Conservation (phyloP, 2,888 invertebrate genomes). For the Laothoe populi region DNA sequence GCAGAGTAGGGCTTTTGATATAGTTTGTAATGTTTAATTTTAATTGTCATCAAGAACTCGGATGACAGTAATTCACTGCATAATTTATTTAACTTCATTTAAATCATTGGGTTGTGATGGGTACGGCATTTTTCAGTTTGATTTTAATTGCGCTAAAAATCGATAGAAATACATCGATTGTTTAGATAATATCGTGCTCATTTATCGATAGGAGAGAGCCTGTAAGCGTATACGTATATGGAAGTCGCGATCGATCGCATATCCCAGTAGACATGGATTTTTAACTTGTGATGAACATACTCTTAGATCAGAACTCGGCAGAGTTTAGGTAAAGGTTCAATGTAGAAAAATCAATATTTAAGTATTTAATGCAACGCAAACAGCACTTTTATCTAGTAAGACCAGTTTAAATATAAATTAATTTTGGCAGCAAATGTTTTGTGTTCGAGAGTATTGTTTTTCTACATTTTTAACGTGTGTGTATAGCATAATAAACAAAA, state of each 20-base stretch:
- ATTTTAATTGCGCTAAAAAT: no score
- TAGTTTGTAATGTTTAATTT: no score
- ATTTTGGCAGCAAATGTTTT: neutral
- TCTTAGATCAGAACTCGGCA: neutral
- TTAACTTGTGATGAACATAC: slow-evolving; percentile 3
- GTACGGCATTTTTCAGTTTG: no score
- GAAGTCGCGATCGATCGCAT: slow-evolving; percentile 36
- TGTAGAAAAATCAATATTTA: slow-evolving; percentile 17
- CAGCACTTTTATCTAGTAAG: neutral
- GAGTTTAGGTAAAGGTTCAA: neutral
- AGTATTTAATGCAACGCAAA: neutral
- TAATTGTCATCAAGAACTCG: no score
- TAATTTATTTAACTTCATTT: no score
- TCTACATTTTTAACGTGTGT: slow-evolving; percentile 3
- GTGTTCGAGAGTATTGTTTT: slow-evolving; percentile 3
- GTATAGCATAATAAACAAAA: slow-evolving; percentile 16
- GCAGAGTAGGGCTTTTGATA: no score
- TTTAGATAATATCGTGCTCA: slow-evolving; percentile 49
- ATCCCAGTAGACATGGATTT: slow-evolving; percentile 29
- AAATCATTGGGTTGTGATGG: no score
- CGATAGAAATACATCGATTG: no score
- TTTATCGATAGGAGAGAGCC: slow-evolving; percentile 40
- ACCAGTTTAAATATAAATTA: neutral
- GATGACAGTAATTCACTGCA: no score
- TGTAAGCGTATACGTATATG: slow-evolving; percentile 51